phyloP scores from a whole-genome alignment of 2,113 vertebrate species.

The Rhagologus leucostigma region DNA sequence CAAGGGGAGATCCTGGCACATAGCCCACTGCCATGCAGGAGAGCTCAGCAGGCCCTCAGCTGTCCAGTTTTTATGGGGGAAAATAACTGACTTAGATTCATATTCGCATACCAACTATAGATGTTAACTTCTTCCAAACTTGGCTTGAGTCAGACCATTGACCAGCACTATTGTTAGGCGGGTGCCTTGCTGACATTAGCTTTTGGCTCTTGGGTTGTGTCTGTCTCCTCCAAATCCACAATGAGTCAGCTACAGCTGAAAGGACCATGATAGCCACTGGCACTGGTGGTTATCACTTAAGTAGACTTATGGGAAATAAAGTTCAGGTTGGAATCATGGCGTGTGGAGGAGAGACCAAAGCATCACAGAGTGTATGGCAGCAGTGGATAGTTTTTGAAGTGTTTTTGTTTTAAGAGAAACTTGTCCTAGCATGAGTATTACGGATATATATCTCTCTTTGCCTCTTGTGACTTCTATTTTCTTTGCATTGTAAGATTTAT shows the following conservation, averaged over 20 bases:
- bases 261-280: background rate
- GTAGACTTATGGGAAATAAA: background rate
- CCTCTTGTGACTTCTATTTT: background rate
- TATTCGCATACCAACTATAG: background rate
- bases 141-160: background rate
- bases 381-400: background rate
- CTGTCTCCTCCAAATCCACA: background rate
- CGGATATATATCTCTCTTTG: background rate
- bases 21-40: background rate
- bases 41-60: background rate
- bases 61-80: background rate
- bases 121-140: background rate
- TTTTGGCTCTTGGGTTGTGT: background rate
- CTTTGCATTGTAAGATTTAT: background rate
- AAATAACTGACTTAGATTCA: background rate
- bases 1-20: fast-evolving
- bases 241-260: background rate
- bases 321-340: background rate
- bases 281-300: background rate
- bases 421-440: background rate
- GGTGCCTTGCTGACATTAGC: fast-evolving
- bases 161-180: fast-evolving
- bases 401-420: background rate
- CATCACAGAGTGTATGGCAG: background rate
- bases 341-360: background rate